Base-by-base conservation (phyloP, 2,113 vertebrate species). In the Pristiophorus japonicus region DNA sequence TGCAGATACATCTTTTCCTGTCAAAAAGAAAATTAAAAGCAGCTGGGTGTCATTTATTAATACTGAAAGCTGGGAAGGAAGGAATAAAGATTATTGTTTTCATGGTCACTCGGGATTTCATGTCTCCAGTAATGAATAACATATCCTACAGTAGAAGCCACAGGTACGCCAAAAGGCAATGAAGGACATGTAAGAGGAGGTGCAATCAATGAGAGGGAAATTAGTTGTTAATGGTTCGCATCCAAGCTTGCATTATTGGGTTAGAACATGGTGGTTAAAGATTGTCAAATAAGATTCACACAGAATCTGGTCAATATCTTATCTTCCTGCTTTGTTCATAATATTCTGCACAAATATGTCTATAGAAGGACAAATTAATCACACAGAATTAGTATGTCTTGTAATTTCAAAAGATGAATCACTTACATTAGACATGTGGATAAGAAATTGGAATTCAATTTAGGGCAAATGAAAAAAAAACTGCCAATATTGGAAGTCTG, bases 11-110 rank as follows among this genome's bases (percentile, higher is more conserved):
- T 97, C 96, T 97, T 97, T 96, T 96, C 59, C 96, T 97, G 96
- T 97, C 97, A 97, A 96, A 97, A 96, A 96, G 95, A 96, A 98
- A 98, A 97, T 96, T 98, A 97, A 97, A 97, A 97, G 96, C 96
- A 96, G 93, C 95, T 96, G 97, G 96, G 95, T 96, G 95, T 97
- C 96, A 97, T 97, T 97, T 97, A 96, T 96, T 97, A 97, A 96
- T 95, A 96, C 90, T 95, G 65, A 87, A 96, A 97, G 88, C 90
- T 96, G 63, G 81, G 96, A 94, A 97, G 96, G 95, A 98, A 98
- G 97, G 66, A 94, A 47, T 94, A 94, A 94, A 94, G 93, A 94
- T 94, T 94, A 94, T 94, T 94, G 91, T 94, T 94, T 94, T 70
- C 24, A 51, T 6, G 66, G 93, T 70, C 93, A 70, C 65, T 70